Evolutionary conservation across 2,888 invertebrate genomes (phyloP).

Genomic region (Asteroscopus sphinx): DNA sequence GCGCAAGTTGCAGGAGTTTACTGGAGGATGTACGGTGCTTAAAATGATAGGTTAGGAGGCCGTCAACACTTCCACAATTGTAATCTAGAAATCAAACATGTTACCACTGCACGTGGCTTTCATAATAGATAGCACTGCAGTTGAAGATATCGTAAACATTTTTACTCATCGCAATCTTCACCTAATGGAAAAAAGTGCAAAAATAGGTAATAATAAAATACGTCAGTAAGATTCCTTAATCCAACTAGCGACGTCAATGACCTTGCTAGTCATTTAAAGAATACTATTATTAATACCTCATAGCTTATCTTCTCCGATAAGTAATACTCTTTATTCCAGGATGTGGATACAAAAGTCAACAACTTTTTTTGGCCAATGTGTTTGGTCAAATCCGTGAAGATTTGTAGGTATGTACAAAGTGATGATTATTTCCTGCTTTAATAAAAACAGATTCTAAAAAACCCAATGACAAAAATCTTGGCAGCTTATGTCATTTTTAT

Average conservation of each 20-base stretch:
- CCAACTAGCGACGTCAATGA: conserved; percentile 2
- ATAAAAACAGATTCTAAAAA: conserved; percentile 35
- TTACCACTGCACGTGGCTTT: conserved; percentile 17
- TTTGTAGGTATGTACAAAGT: conserved; percentile 10
- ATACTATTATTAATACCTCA: conserved; percentile 25
- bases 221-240: background rate
- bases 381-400: conserved; percentile 3
- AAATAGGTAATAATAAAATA: conserved; percentile 1
- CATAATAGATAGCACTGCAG: conserved; percentile 16
- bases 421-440: conserved; percentile 37
- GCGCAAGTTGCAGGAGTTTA: background rate
- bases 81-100: conserved; percentile 14
- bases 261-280: conserved; percentile 15
- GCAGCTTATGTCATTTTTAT: conserved; percentile 47
- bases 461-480: conserved; percentile 43
- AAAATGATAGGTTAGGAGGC: background rate
- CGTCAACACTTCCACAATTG: background rate
- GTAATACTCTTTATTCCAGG: conserved; percentile 40
- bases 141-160: conserved; percentile 4
- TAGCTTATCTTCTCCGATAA: conserved; percentile 41
- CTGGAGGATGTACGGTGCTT: background rate
- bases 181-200: background rate
- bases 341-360: conserved; percentile 15
- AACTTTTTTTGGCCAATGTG: background rate
- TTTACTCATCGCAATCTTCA: background rate